These are phyloP conservation scores for Hycleus cichorii DNA, from an alignment of 1,140 invertebrate genomes.

Conservation along the genomic window DNA sequence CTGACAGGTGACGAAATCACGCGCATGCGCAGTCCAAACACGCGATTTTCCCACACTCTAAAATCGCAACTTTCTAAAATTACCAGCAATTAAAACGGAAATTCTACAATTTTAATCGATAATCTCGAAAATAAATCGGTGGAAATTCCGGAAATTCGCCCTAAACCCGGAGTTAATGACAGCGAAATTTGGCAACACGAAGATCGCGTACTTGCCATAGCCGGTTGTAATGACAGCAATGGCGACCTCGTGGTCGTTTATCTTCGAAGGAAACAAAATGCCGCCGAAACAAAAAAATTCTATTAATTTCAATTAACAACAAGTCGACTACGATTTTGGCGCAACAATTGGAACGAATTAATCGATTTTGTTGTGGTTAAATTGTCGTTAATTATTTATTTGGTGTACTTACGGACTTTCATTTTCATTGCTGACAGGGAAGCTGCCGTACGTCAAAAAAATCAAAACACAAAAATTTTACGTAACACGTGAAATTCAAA, in stretches of 20 bases:
- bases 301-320: neutral
- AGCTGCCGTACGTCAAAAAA: conserved; percentile 13
- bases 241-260: conserved; percentile 33
- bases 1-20: too few relatives aligned
- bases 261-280: conserved; percentile 1
- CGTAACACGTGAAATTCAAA: conserved; percentile 21
- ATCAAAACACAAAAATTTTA: conserved; percentile 26
- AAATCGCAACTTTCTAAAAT: too few relatives aligned
- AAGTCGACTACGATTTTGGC: neutral
- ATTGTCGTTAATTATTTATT: neutral
- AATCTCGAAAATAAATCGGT: too few relatives aligned
- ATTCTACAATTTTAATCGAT: too few relatives aligned
- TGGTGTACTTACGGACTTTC: conserved; percentile 30
- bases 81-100: too few relatives aligned
- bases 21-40: too few relatives aligned
- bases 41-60: too few relatives aligned
- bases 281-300: conserved; percentile 4
- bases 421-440: conserved; percentile 28
- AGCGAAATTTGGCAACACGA: too few relatives aligned
- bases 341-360: neutral
- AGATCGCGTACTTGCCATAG: too few relatives aligned
- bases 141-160: too few relatives aligned
- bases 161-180: too few relatives aligned
- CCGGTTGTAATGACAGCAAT: conserved; percentile 20
- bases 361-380: neutral